Evolutionary conservation across 2,888 invertebrate species (phyloP).

Genomic region (Agrochola macilenta): DNA sequence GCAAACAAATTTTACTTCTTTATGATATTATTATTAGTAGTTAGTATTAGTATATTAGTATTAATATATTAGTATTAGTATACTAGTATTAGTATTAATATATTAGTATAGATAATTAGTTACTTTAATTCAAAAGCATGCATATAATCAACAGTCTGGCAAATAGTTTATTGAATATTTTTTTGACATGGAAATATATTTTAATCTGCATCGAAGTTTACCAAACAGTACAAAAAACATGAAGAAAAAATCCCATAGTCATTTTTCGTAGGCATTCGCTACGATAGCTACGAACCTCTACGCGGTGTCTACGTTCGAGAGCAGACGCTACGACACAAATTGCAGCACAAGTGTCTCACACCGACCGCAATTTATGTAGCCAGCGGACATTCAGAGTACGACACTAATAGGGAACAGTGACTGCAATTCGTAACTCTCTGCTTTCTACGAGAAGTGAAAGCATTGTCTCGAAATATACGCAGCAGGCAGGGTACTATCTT

Average conservation of each 20-base stretch:
- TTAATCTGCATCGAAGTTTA: background rate
- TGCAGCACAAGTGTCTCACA: conserved; percentile 52
- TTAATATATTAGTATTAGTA: too few species aligned
- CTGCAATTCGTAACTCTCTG: conserved; percentile 15
- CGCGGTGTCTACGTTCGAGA: conserved; percentile 11
- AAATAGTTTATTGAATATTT: background rate
- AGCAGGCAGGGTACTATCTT: background rate
- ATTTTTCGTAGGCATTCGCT: conserved; percentile 5
- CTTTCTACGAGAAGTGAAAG: conserved; percentile 21
- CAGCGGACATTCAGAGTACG: conserved; percentile 21
- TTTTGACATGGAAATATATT: background rate
- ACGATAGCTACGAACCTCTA: conserved; percentile 18
- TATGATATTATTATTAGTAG: too few species aligned
- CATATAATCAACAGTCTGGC: too few species aligned
- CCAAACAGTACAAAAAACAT: background rate
- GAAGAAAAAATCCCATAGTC: background rate
- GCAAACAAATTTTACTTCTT: too few species aligned
- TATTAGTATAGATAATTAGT: too few species aligned
- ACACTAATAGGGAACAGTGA: conserved; percentile 40
- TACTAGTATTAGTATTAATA: too few species aligned
- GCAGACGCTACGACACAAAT: conserved; percentile 42
- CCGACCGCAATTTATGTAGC: conserved; percentile 59
- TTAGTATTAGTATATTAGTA: too few species aligned
- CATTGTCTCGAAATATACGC: conserved; percentile 17
- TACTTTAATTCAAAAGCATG: too few species aligned